Evolutionary conservation across 2,888 invertebrate species (phyloP).

Genomic region (Leucania comma): DNA sequence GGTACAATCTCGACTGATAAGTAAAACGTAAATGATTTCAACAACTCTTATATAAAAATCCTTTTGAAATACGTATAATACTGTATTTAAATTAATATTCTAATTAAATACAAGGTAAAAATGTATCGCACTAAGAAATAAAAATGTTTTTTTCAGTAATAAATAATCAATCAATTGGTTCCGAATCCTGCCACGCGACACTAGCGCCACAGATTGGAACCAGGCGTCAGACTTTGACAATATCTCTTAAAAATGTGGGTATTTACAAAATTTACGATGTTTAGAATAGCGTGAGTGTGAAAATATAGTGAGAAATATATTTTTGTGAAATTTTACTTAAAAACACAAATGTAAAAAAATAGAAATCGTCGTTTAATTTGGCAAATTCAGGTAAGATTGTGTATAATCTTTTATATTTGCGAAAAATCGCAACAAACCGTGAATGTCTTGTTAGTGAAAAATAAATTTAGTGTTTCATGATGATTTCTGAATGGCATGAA

Average conservation of each 20-base stretch:
- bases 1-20: not conserved
- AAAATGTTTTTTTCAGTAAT: not conserved
- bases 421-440: not conserved
- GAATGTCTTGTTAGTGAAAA: not conserved
- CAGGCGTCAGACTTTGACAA: constrained; percentile 16
- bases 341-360: constrained; percentile 23
- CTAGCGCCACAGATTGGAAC: constrained; percentile 59
- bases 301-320: constrained; percentile 39
- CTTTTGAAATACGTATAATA: not conserved
- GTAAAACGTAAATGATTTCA: not conserved
- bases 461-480: no score
- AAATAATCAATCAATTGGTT: constrained; percentile 65
- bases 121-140: not conserved
- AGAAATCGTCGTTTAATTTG: constrained; percentile 4
- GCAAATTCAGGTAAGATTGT: constrained; percentile 33
- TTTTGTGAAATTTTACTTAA: constrained; percentile 48
- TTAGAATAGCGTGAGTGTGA: constrained; percentile 4
- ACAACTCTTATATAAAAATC: constrained; percentile 8
- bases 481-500: not conserved
- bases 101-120: not conserved
- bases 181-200: constrained; percentile 47
- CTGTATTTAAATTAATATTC: not conserved
- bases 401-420: not conserved
- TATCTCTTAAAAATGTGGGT: constrained; percentile 59
- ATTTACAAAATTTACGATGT: constrained; percentile 43